Conservation (phyloP, 2,888 invertebrate genomes). For the Pilophorus perplexus region DNA sequence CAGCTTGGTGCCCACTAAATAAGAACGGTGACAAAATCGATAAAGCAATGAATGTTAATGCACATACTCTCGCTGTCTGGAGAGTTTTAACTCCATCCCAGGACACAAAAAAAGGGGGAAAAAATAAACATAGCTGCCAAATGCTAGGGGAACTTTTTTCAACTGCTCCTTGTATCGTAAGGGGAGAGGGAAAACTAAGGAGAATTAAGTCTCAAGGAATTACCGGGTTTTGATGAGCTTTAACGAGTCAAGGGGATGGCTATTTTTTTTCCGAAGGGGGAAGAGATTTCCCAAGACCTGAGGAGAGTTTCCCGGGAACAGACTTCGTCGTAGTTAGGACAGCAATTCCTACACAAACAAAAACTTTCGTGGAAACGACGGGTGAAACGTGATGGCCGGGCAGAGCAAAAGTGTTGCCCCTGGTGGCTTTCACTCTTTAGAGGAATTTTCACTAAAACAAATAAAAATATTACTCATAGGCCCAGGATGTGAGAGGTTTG, state of each 20-base stretch:
- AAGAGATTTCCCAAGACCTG: not conserved
- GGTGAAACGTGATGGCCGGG: not conserved
- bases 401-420: too few relatives aligned
- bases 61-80: not conserved
- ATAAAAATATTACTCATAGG: too few relatives aligned
- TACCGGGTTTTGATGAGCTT: not conserved
- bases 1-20: too few relatives aligned
- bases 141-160: not conserved
- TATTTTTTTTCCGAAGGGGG: not conserved
- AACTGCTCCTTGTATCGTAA: not conserved
- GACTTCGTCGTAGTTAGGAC: too few relatives aligned
- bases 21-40: not conserved
- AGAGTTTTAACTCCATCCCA: not conserved
- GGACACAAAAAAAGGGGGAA: not conserved
- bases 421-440: too few relatives aligned
- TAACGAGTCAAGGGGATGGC: not conserved
- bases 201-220: not conserved
- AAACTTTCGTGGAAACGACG: not conserved
- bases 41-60: not conserved
- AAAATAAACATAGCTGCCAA: not conserved
- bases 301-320: not conserved
- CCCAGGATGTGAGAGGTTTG: too few relatives aligned
- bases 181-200: not conserved
- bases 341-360: not conserved
- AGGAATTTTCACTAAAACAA: constrained; percentile 29